A percentile compares a stretch with the other conserved stretches of the same genome.
Evolutionary conservation across 1,140 invertebrate species (phyloP).

Genomic region (Drosophila trapezifrons): DNA sequence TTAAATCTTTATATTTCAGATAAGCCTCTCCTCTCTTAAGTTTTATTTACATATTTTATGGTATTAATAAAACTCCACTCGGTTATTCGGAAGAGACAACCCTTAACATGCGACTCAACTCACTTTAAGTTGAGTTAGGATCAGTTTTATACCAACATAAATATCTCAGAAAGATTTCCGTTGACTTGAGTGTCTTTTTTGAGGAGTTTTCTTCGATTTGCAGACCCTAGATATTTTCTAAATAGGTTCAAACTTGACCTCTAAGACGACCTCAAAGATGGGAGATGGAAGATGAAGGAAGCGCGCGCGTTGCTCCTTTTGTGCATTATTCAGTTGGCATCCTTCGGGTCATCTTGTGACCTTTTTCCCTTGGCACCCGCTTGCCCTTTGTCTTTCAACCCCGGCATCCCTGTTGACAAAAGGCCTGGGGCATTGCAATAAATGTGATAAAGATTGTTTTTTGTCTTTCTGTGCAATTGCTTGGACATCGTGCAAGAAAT

Average conservation of each 20-base stretch:
- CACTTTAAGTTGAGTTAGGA: constrained; percentile 4
- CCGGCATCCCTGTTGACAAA: constrained; percentile 59
- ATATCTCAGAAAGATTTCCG: constrained; percentile 9
- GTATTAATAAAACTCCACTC: background rate
- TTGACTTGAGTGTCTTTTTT: constrained; percentile 13
- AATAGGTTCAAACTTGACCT: constrained; percentile 67
- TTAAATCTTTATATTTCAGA: too few species aligned
- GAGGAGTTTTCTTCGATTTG: constrained; percentile 1
- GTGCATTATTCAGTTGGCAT: constrained; percentile 31
- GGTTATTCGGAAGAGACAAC: constrained; percentile 1
- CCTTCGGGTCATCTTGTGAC: constrained; percentile 58
- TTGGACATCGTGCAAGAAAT: constrained; percentile 68
- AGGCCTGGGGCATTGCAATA: constrained; percentile 71
- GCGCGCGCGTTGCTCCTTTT: constrained; percentile 70
- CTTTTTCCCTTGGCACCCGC: constrained; percentile 74
- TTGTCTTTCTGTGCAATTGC: constrained; percentile 66
- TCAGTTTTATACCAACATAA: background rate
- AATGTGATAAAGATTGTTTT: constrained; percentile 80
- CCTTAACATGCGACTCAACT: constrained; percentile 8
- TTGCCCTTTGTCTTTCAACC: constrained; percentile 50
- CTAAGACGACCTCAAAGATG: constrained; percentile 74
- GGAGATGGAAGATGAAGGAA: constrained; percentile 18
- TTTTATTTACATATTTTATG: too few species aligned
- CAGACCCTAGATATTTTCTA: constrained; percentile 24
- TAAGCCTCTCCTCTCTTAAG: too few species aligned